Evolutionary conservation across 2,888 invertebrate species (phyloP).

Genomic region (Bhutanitis thaidina): DNA sequence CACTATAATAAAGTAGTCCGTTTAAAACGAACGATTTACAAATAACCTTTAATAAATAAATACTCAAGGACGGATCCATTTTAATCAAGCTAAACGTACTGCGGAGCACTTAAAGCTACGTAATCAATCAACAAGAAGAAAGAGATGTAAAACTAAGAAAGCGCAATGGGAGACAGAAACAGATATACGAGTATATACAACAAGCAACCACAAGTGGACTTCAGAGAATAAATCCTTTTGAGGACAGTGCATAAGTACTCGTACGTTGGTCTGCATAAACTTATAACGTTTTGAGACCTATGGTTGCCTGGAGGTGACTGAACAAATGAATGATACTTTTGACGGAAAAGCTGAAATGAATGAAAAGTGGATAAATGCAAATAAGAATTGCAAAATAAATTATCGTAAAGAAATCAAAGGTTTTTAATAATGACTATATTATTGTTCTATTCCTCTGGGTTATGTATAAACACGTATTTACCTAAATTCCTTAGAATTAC

Average conservation of each 20-base stretch:
- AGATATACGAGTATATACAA: not conserved
- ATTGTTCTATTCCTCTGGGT: no score
- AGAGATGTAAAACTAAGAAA: constrained; percentile 1
- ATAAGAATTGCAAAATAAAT: not conserved
- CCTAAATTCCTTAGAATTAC: no score
- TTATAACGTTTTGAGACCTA: constrained; percentile 1
- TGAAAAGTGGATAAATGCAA: not conserved
- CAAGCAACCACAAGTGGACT: constrained; percentile 2
- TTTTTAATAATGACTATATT: no score
- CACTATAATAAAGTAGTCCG: no score
- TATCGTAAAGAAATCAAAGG: no score
- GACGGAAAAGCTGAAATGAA: not conserved
- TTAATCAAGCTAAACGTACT: constrained; percentile 16
- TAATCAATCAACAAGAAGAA: constrained; percentile 15
- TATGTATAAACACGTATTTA: no score
- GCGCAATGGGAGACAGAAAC: not conserved
- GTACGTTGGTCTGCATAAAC: not conserved
- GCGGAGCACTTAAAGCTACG: constrained; percentile 8
- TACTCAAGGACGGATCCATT: constrained; percentile 3
- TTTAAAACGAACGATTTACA: no score
- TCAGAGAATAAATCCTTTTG: constrained; percentile 2
- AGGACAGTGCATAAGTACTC: not conserved
- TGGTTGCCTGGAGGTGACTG: not conserved
- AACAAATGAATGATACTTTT: not conserved
- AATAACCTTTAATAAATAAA: not conserved